phyloP scores from a whole-genome alignment of 2,888 invertebrate genomes.

The Maniola hyperantus region DNA sequence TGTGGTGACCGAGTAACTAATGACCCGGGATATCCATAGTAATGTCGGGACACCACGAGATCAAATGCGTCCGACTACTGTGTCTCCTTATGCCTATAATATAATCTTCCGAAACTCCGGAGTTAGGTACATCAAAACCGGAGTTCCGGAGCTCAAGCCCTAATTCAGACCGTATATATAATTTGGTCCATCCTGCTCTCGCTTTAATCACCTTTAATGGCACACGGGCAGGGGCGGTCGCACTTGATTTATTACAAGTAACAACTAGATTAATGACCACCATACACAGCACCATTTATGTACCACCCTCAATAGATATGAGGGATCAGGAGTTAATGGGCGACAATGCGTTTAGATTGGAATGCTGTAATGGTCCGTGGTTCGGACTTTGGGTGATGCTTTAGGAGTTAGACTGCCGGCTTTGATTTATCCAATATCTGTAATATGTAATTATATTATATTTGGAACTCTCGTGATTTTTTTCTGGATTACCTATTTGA shows the following conservation, averaged over 20 bases:
- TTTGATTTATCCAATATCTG: constrained; percentile 20
- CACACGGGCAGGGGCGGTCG: constrained; percentile 57
- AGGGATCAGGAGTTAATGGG: constrained; percentile 24
- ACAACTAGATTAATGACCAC: constrained; percentile 36
- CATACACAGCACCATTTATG: constrained; percentile 12
- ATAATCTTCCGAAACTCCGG: too few species aligned
- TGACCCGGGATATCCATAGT: too few species aligned
- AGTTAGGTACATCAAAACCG: too few species aligned
- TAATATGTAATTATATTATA: constrained; percentile 10
- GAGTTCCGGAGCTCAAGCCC: too few species aligned
- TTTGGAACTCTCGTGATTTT: background rate
- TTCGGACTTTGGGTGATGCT: constrained; percentile 9
- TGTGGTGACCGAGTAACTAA: too few species aligned
- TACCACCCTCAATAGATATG: background rate
- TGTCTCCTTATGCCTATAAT: too few species aligned
- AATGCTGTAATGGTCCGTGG: constrained; percentile 27
- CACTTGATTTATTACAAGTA: constrained; percentile 63
- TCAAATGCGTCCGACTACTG: too few species aligned
- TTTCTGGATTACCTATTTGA: too few species aligned
- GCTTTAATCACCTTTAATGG: constrained; percentile 72
- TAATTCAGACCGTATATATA: constrained; percentile 67
- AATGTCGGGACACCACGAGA: too few species aligned
- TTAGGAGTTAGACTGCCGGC: constrained; percentile 11
- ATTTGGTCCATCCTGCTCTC: constrained; percentile 73
- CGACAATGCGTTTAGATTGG: constrained; percentile 10